Evolutionary conservation across 2,888 invertebrate species (phyloP).

Genomic region (Drosophila aldrichi): DNA sequence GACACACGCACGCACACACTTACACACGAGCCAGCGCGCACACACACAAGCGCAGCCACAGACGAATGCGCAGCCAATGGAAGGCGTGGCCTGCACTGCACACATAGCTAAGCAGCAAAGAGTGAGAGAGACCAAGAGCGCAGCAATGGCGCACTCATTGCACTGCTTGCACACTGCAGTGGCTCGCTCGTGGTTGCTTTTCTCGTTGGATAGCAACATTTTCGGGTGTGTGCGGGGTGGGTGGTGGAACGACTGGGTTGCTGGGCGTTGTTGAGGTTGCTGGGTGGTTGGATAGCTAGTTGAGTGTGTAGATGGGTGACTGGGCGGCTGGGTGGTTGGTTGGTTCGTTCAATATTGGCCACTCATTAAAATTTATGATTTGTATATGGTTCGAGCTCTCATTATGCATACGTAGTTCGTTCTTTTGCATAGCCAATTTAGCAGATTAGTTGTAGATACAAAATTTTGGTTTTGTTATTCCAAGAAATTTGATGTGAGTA

Average conservation of each 20-base stretch:
- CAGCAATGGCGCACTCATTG: constrained; percentile 60
- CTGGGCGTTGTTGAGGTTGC: constrained; percentile 3
- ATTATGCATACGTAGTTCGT: constrained; percentile 72
- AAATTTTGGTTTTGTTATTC: constrained; percentile 53
- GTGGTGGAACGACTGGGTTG: constrained; percentile 2
- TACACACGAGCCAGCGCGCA: constrained; percentile 1
- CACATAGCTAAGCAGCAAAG: constrained; percentile 15
- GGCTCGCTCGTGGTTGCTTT: constrained; percentile 38
- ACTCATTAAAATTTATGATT: constrained; percentile 81
- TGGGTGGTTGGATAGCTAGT: not conserved
- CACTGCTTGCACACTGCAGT: constrained; percentile 64
- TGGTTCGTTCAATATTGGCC: constrained; percentile 49
- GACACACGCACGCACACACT: constrained; percentile 49
- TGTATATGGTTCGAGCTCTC: constrained; percentile 73
- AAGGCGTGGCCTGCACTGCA: constrained; percentile 59
- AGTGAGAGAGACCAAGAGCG: constrained; percentile 46
- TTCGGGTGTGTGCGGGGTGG: constrained; percentile 3
- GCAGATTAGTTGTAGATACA: constrained; percentile 75
- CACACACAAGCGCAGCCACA: constrained; percentile 21
- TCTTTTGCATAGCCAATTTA: constrained; percentile 69
- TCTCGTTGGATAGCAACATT: constrained; percentile 26
- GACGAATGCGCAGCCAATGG: constrained; percentile 44
- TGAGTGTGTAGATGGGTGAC: not conserved
- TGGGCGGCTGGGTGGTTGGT: not conserved
- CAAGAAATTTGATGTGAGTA: constrained; percentile 42